Evolutionary conservation across 2,797 vertebrate species (phyloP), one percentile per base, ranked within the genome.

Genomic region (Chaenodraco wilsoni): DNA sequence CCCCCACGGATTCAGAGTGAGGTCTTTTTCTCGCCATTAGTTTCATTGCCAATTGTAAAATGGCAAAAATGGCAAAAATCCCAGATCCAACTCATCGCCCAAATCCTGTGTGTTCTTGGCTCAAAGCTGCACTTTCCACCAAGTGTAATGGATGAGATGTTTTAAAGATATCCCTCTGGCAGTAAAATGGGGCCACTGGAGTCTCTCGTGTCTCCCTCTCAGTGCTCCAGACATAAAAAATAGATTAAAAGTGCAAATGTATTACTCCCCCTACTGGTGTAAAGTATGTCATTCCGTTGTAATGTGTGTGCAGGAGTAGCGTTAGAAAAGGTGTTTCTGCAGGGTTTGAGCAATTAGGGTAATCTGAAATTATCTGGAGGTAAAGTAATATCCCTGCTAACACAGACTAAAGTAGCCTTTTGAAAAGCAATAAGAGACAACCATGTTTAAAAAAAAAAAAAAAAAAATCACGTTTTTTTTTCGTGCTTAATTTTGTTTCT

Each of bases 31-130:
- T 64, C 60, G 72, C 63, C 15, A 74, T 83, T 33, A 66, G 56
- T 49, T 72, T 60, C 16, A 70, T 16, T 84, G 76, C 77, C 76
- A 85, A 11, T 58, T 60, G 62, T 50, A 31, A 66, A 61, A 72
- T 84, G 84, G 75, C 79, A 77, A 31, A 66, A 61, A 72, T 84
- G 84, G 75, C 79, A 77, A 68, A 68, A 74, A 72, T 82, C 82
- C 78, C 79, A 79, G 68, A 75, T 52, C 16, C 61, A 60, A 46
- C 46, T 9, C 31, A 1, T 16, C 0, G 60, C 61, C 64, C 54
- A 73, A 56, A 31, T 43, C 37, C 0, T 14, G 45, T 68, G 15
- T 61, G 51, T 61, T 56, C 33, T 65, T 72, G 70, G 75, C 76
- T 65, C 21, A 55, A 2, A 31, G 19, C 27, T 61, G 0, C 0